Base-by-base conservation (phyloP, 2,113 vertebrate genomes). In the Piaya cayana region DNA sequence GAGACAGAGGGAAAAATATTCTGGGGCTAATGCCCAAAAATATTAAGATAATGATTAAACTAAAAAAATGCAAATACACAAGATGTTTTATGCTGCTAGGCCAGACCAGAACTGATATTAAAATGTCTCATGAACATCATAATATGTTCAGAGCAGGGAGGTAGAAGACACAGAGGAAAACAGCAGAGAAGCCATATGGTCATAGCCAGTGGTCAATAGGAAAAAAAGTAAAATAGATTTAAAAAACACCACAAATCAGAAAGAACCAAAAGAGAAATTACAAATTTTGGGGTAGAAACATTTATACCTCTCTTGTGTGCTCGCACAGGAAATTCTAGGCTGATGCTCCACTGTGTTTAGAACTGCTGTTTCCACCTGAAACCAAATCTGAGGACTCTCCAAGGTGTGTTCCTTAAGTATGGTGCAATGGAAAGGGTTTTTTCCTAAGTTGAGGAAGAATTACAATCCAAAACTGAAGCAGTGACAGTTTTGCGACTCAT, bases 41-140 rank as follows among this genome's bases (percentile, higher is more conserved):
- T 97, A 97, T 91, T 96, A 97, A 97, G 88, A 93, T 97, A 97
- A 97, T 97, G 91, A 98, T 97, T 98, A 97, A 98, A 96, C 90
- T 96, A 88, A 96, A 97, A 97, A 98, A 97, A 97, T 97, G 97
- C 97, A 98, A 98, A 98, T 97, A 94, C 86, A 95, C 92, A 97
- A 98, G 97, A 97, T 97, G 96, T 97, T 97, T 97, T 96, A 96
- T 96, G 97, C 96, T 98, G 94, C 94, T 95, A 95, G 96, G 97
- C 43, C 93, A 95, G 94, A 95, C 67, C 78, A 94, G 64, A 96
- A 90, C 70, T 95, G 96, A 96, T 95, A 93, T 93, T 96, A 95
- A 96, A 95, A 93, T 95, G 81, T 95, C 95, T 96, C 89, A 79
- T 87, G 95, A 98, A 97, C 96, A 97, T 96, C 97, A 42, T 94